Conservation (phyloP, 2,797 vertebrate species). For the Taenioides sp. region DNA sequence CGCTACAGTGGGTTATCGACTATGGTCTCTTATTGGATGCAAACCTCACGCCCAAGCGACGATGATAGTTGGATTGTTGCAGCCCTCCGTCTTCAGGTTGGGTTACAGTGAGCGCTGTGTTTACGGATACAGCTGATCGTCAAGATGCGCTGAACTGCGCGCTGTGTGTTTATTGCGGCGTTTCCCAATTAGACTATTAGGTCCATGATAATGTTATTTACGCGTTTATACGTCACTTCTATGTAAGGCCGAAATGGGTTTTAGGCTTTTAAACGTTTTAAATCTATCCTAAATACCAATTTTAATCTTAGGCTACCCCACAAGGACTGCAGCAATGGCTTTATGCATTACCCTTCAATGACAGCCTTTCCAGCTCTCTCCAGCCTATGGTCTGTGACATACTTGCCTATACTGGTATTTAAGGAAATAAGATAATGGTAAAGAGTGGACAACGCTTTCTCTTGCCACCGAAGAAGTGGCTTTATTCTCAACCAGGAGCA, state of each 20-base stretch:
- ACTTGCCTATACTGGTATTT: constrained; percentile 12
- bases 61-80: constrained; percentile 71
- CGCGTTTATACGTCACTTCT: not conserved
- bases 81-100: constrained; percentile 63
- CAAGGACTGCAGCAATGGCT: constrained; percentile 25
- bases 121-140: constrained; percentile 36
- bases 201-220: constrained; percentile 2
- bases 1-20: constrained; percentile 33
- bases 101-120: constrained; percentile 59
- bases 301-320: not conserved
- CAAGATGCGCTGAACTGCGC: constrained; percentile 10
- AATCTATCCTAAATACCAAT: not conserved
- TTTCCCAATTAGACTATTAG: constrained; percentile 1
- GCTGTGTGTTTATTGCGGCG: no score
- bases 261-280: not conserved
- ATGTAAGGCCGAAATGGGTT: not conserved
- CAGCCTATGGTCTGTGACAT: constrained; percentile 14
- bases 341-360: constrained; percentile 27
- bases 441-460: constrained; percentile 32
- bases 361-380: constrained; percentile 10
- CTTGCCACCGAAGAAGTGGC: constrained; percentile 24
- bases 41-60: constrained; percentile 73
- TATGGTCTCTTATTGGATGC: constrained; percentile 56
- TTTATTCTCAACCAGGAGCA: constrained; percentile 19
- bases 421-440: constrained; percentile 43